Conservation (phyloP, 2,113 vertebrate species). For the Heterotilapia buettikoferi region DNA sequence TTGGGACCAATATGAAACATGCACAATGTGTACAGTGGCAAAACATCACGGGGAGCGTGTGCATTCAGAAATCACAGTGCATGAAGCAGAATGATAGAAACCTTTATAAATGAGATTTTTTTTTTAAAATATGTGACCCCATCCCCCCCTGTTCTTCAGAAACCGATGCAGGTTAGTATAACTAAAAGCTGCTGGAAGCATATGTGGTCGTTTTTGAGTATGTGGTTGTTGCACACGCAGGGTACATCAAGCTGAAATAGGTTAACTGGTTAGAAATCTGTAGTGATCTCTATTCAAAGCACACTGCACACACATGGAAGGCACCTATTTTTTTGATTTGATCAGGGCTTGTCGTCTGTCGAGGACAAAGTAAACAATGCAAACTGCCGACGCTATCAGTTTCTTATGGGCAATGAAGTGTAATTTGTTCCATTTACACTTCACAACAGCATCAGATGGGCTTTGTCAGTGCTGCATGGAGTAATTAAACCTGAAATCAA, state of each 20-base stretch:
- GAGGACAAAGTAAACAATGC: constrained; percentile 97
- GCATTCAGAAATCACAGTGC: constrained; percentile 47
- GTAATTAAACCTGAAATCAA: constrained; percentile 99
- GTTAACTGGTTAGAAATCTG: not conserved
- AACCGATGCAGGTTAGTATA: not conserved
- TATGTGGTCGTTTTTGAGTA: not conserved
- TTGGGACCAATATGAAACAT: constrained; percentile 43
- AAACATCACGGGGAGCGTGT: constrained; percentile 49
- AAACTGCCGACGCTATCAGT: constrained; percentile 99
- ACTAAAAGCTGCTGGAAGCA: not conserved
- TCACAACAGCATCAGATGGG: constrained; percentile 99
- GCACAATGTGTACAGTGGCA: constrained; percentile 62
- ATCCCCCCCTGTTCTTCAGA: not conserved
- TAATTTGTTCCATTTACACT: constrained; percentile 99
- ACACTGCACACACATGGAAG: not conserved
- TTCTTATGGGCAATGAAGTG: constrained; percentile 98
- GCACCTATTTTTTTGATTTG: constrained; percentile 90
- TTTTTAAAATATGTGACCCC: constrained; percentile 38
- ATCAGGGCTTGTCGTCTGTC: constrained; percentile 90
- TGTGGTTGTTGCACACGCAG: not conserved
- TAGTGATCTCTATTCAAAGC: not conserved
- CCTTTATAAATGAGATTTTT: constrained; percentile 20
- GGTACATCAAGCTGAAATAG: not conserved
- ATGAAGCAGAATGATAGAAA: constrained; percentile 52
- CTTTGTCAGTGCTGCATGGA: constrained; percentile 99